Evolutionary conservation across 2,797 vertebrate genomes (phyloP).

Genomic region (Myotis daubentonii): DNA sequence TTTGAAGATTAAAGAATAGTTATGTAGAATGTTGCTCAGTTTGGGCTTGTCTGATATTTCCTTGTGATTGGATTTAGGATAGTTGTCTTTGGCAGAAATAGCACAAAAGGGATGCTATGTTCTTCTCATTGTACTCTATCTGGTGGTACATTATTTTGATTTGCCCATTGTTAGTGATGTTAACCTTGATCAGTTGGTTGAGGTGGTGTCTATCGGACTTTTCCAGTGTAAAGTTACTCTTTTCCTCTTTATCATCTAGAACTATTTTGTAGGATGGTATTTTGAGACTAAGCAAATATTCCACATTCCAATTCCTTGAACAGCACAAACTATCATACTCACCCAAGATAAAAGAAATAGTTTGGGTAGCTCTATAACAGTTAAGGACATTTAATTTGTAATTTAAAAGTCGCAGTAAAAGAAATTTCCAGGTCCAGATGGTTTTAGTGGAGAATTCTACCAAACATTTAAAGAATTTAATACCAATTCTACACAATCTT

Average conservation of each 20-base stretch:
- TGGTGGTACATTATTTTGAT: background rate
- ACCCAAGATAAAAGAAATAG: background rate
- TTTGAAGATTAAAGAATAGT: background rate
- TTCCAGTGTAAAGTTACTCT: background rate
- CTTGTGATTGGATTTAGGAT: background rate
- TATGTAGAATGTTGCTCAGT: background rate
- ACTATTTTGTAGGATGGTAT: background rate
- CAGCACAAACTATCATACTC: background rate
- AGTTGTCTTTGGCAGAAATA: background rate
- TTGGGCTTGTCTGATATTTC: background rate
- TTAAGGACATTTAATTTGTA: background rate
- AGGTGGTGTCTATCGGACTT: background rate
- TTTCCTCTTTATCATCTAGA: background rate
- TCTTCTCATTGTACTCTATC: background rate
- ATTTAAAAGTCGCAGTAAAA: background rate
- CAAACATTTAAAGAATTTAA: conserved; percentile 11
- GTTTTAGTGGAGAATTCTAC: background rate
- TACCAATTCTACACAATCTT: background rate
- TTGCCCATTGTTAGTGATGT: background rate
- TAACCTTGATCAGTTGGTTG: background rate
- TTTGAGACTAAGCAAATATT: conserved; percentile 35
- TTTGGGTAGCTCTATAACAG: background rate
- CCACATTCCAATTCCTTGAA: background rate
- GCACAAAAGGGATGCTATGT: background rate
- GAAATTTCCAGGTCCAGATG: background rate